These are phyloP conservation scores for Acleris sparsana DNA, from an alignment of 2,888 invertebrate species.

Conservation along the genomic window DNA sequence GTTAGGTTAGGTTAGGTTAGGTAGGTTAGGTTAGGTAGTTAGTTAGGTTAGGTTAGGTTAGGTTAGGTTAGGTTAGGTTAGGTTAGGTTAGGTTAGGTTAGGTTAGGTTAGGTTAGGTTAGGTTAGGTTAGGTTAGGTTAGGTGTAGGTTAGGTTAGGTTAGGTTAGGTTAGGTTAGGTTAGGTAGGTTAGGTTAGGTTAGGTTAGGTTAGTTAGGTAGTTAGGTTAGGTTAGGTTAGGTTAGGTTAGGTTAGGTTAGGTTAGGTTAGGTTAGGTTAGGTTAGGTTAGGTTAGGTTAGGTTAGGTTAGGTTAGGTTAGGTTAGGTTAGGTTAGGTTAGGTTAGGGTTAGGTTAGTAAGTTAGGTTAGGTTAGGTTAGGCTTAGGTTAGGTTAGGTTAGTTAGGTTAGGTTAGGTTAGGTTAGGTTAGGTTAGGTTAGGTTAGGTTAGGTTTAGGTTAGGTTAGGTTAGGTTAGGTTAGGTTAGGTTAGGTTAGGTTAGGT, in stretches of 20 bases:
- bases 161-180: conserved; percentile 33
- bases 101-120: not conserved
- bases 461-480: too few species aligned
- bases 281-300: conserved; percentile 33
- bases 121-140: conserved; percentile 28
- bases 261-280: conserved; percentile 28
- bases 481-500: too few species aligned
- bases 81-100: too few species aligned
- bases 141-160: conserved; percentile 30
- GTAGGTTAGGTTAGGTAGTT: not conserved
- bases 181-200: conserved; percentile 39
- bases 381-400: not conserved
- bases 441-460: too few species aligned
- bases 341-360: too few species aligned
- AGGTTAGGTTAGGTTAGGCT: not conserved
- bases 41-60: too few species aligned
- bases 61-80: too few species aligned
- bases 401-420: conserved; percentile 10
- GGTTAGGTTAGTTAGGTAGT: conserved; percentile 35
- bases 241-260: conserved; percentile 24
- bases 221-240: conserved; percentile 3
- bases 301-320: conserved; percentile 30
- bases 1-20: conserved; percentile 31
- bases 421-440: not conserved
- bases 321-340: too few species aligned